phyloP scores from a whole-genome alignment of 2,113 vertebrate species.

The Phrynocephalus versicolor region DNA sequence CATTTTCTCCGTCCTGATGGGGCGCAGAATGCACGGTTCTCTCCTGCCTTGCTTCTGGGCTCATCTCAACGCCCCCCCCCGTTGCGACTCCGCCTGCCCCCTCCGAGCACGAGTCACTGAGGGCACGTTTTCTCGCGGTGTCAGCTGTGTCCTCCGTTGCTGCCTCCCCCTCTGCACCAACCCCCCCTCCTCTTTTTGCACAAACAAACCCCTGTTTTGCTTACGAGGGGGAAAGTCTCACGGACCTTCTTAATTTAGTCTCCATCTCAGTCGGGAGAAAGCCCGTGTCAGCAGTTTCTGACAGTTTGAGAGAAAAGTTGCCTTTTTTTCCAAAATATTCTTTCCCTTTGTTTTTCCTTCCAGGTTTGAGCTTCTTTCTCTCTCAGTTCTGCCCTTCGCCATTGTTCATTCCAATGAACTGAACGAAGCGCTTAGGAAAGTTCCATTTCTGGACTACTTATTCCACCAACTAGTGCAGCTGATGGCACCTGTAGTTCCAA shows the following conservation, averaged over 20 bases:
- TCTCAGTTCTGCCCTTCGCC: background rate
- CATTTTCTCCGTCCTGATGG: background rate
- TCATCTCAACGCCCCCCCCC: accelerated
- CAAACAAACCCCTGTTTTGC: conserved; percentile 66
- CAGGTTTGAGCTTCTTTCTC: background rate
- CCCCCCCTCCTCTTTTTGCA: background rate
- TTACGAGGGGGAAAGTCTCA: conserved; percentile 73
- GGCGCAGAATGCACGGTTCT: no score
- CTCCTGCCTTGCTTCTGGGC: background rate
- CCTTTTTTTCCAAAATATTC: conserved; percentile 26
- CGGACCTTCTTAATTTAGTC: conserved; percentile 77
- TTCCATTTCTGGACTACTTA: background rate
- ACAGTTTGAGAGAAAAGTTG: conserved; percentile 62
- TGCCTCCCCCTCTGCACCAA: conserved; percentile 50
- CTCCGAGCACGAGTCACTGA: conserved; percentile 1
- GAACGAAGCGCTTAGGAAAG: background rate
- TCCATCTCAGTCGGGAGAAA: conserved; percentile 58
- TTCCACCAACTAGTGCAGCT: no score
- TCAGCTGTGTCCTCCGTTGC: conserved; percentile 68
- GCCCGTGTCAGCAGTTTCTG: conserved; percentile 68
- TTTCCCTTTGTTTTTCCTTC: background rate
- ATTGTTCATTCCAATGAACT: accelerated
- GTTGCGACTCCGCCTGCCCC: background rate
- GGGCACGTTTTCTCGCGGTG: conserved; percentile 65
- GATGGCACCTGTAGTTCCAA: no score